Conservation (phyloP, 2,888 invertebrate genomes). For the Himalopsyche kuldschensis region DNA sequence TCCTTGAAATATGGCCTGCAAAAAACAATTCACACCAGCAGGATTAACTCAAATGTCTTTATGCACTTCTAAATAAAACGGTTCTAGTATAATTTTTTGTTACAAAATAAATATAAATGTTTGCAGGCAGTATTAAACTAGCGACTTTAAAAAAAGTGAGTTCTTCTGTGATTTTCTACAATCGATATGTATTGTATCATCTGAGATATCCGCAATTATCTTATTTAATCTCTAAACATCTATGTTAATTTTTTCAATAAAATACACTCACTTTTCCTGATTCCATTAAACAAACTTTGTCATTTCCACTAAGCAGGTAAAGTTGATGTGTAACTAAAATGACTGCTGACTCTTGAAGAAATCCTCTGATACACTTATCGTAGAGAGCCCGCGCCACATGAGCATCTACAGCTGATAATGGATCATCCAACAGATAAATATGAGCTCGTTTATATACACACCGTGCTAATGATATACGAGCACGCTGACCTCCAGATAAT, state of each 20-base stretch:
- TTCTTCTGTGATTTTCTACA: no score
- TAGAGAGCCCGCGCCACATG: constrained; percentile 63
- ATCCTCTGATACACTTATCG: constrained; percentile 49
- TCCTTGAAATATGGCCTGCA: constrained; percentile 60
- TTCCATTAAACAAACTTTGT: constrained; percentile 53
- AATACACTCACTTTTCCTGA: constrained; percentile 46
- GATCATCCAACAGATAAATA: constrained; percentile 66
- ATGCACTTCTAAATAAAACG: no score
- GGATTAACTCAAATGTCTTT: no score
- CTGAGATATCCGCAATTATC: no score
- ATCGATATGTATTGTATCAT: no score
- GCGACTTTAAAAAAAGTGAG: no score
- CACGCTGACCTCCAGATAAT: constrained; percentile 70
- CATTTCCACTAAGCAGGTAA: constrained; percentile 59
- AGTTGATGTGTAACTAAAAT: constrained; percentile 70
- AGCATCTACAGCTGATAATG: constrained; percentile 64
- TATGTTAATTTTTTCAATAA: no score
- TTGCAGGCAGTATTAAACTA: no score
- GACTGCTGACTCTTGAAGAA: constrained; percentile 58
- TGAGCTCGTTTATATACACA: constrained; percentile 65
- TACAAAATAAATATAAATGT: no score
- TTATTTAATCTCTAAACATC: no score
- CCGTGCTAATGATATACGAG: constrained; percentile 59
- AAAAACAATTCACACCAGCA: background rate
- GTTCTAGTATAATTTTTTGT: no score